These are phyloP conservation scores for Sarcophaga subvicina DNA, from an alignment of 2,888 invertebrate species.

Conservation along the genomic window DNA sequence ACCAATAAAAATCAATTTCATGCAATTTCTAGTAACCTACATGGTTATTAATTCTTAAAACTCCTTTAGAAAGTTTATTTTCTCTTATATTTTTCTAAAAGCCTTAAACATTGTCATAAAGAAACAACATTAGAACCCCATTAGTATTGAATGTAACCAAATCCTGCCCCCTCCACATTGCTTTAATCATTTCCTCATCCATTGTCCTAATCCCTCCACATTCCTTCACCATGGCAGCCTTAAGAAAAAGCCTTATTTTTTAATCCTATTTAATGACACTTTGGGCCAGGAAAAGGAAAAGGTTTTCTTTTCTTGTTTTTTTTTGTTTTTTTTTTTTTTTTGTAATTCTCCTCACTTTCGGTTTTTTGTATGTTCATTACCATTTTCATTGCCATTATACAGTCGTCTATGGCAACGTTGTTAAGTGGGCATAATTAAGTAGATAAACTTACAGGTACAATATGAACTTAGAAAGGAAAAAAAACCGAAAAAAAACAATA, in stretches of 20 bases:
- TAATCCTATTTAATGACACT: conserved; percentile 4
- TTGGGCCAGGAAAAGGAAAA: neutral
- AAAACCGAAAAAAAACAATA: neutral
- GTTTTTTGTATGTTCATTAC: neutral
- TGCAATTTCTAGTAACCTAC: too few species aligned
- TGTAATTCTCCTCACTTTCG: neutral
- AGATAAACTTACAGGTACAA: conserved; percentile 1
- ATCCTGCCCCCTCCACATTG: too few species aligned
- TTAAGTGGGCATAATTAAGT: conserved; percentile 24
- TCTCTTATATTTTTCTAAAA: too few species aligned
- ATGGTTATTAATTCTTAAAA: too few species aligned
- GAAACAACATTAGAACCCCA: too few species aligned
- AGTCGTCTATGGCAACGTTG: neutral
- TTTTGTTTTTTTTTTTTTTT: neutral
- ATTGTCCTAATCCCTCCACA: neutral
- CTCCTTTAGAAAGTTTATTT: too few species aligned
- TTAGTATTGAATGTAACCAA: too few species aligned
- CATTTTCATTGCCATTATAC: neutral
- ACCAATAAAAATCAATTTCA: too few species aligned
- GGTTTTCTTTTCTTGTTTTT: neutral
- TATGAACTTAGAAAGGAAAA: neutral
- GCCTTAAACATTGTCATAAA: too few species aligned
- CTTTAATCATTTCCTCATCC: too few species aligned
- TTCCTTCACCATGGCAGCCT: neutral
- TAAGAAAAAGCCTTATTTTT: neutral